Conservation (phyloP, 2,888 invertebrate species). For the Gryllus longicercus region DNA sequence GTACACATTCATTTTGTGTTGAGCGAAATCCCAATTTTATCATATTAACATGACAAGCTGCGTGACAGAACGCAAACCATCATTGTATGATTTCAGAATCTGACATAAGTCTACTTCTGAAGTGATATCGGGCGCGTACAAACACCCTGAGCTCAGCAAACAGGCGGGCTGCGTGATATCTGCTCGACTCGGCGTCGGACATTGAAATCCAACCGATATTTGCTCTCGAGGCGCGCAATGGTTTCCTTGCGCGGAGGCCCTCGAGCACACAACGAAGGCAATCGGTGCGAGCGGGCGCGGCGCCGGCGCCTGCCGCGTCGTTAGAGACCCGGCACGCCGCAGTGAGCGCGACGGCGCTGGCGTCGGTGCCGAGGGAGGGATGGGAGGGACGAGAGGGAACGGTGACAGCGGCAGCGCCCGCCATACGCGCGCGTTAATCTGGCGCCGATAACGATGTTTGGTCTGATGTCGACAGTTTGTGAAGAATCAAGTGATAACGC, state of each 20-base stretch:
- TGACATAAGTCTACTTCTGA: neutral
- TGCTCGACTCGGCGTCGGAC: neutral
- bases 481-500: slow-evolving; percentile 17
- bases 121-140: neutral
- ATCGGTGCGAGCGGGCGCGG: no score
- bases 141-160: neutral
- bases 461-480: slow-evolving; percentile 10
- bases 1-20: no score
- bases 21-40: no score
- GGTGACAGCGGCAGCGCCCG: neutral
- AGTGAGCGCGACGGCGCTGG: no score
- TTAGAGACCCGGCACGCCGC: no score
- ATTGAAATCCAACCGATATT: neutral
- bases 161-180: neutral
- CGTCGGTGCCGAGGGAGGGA: no score
- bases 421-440: slow-evolving; percentile 1
- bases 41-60: no score
- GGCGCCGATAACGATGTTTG: slow-evolving; percentile 17
- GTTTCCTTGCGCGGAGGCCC: no score
- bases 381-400: no score
- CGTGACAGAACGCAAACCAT: neutral
- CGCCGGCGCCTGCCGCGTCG: no score
- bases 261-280: no score
- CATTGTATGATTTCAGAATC: neutral
- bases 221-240: no score